Conservation (phyloP, 1,140 invertebrate genomes). For the Doryteuthis pealeii region DNA sequence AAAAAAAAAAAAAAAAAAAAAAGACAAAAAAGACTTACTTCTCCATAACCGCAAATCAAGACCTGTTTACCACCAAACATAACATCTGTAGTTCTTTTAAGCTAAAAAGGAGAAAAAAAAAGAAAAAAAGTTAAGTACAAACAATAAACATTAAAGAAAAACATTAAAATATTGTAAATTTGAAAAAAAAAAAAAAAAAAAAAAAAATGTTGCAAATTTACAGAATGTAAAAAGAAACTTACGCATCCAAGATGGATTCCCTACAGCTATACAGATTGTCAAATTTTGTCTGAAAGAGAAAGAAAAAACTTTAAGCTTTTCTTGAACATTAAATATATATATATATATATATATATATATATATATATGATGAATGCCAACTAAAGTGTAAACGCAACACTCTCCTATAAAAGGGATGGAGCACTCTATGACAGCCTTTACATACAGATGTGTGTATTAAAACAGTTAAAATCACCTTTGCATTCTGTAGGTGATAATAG, state of each 20-base stretch:
- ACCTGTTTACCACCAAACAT: slow-evolving; percentile 99
- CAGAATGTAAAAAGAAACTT: slow-evolving; percentile 52
- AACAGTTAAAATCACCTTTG: too few species aligned
- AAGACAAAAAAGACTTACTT: slow-evolving; percentile 60
- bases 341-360: too few species aligned
- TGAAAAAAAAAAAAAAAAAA: slow-evolving; percentile 9
- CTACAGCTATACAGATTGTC: slow-evolving; percentile 93
- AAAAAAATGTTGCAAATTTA: neutral
- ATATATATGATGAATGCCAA: too few species aligned
- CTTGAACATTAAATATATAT: too few species aligned
- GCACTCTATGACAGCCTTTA: too few species aligned
- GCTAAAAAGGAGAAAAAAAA: slow-evolving; percentile 62
- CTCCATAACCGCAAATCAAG: slow-evolving; percentile 94
- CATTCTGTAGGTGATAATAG: too few species aligned
- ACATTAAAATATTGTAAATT: neutral
- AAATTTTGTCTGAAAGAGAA: slow-evolving; percentile 80
- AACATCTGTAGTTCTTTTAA: slow-evolving; percentile 94
- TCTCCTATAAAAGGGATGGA: too few species aligned
- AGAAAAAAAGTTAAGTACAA: too few species aligned
- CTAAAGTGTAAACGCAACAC: too few species aligned
- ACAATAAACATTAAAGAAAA: neutral
- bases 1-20: too few species aligned
- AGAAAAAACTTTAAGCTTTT: slow-evolving; percentile 14
- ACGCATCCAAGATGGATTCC: slow-evolving; percentile 88
- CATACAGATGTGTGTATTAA: too few species aligned